Percentiles rank a stretch among this genome's conserved stretches.
Conservation (phyloP, 2,888 invertebrate genomes). For the Hemicrepidius hirtus region DNA sequence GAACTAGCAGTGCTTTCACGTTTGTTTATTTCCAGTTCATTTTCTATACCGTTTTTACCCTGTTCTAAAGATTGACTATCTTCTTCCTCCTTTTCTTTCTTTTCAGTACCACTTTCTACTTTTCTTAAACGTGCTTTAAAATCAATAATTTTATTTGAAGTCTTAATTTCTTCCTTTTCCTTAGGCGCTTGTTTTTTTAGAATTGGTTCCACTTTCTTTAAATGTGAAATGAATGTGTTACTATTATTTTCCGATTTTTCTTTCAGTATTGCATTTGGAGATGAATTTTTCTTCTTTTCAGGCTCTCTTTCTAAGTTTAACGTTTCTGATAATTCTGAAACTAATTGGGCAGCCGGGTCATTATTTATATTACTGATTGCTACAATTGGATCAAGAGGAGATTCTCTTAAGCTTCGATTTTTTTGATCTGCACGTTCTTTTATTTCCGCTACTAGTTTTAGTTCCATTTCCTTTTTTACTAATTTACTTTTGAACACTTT, state of each 20-base stretch:
- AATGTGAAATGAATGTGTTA: constrained; percentile 78
- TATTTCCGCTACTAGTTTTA: constrained; percentile 88
- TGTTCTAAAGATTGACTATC: constrained; percentile 50
- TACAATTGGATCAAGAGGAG: constrained; percentile 71
- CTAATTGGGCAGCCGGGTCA: constrained; percentile 87
- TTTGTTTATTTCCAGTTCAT: constrained; percentile 68
- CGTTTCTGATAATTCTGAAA: constrained; percentile 90
- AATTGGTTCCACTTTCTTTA: constrained; percentile 84
- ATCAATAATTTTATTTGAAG: constrained; percentile 82
- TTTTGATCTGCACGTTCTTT: constrained; percentile 85
- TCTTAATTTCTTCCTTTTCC: constrained; percentile 74
- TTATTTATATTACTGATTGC: constrained; percentile 75
- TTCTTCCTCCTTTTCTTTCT: constrained; percentile 66
- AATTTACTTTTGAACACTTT: constrained; percentile 73
- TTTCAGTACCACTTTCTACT: constrained; percentile 78
- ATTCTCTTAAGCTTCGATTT: constrained; percentile 75
- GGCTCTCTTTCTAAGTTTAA: constrained; percentile 78
- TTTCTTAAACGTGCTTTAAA: constrained; percentile 89
- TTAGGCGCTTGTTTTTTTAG: constrained; percentile 74
- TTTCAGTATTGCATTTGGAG: constrained; percentile 47
- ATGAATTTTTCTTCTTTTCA: constrained; percentile 72
- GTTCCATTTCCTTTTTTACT: constrained; percentile 88
- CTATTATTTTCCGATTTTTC: constrained; percentile 52
- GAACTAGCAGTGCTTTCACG: constrained; percentile 72
- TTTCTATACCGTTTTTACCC: constrained; percentile 62